phyloP scores from a whole-genome alignment of 2,113 vertebrate genomes.

The Steatornis caripensis region DNA sequence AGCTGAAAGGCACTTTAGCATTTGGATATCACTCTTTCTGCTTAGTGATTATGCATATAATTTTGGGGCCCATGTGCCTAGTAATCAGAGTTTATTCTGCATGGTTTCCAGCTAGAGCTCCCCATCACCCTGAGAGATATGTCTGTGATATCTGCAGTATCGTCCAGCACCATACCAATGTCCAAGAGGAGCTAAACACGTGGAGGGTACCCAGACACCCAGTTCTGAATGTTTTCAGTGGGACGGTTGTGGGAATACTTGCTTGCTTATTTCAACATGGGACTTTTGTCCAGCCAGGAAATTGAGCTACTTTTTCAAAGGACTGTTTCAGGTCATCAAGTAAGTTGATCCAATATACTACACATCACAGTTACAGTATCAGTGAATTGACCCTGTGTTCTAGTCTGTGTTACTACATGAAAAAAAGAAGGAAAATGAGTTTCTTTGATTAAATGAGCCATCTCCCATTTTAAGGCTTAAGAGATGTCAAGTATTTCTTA shows the following conservation, averaged over 20 bases:
- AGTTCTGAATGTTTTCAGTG: not conserved
- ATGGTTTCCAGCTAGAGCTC: not conserved
- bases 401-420: not conserved
- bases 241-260: not conserved
- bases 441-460: not conserved
- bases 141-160: not conserved
- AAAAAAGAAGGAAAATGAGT: not conserved
- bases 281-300: not conserved
- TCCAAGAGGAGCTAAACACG: not conserved
- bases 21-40: not conserved
- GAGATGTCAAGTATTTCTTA: not conserved
- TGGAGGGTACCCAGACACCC: not conserved
- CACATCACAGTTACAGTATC: not conserved
- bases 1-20: not conserved
- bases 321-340: not conserved
- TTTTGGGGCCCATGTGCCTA: not conserved
- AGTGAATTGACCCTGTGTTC: not conserved
- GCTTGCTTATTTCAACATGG: not conserved
- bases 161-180: not conserved
- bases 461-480: not conserved
- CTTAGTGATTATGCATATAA: not conserved
- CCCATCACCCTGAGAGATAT: rapidly evolving
- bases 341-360: not conserved
- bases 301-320: not conserved
- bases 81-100: not conserved